Evolutionary conservation across 2,113 vertebrate species (phyloP).

Genomic region (Microcebus lehilahytsara): DNA sequence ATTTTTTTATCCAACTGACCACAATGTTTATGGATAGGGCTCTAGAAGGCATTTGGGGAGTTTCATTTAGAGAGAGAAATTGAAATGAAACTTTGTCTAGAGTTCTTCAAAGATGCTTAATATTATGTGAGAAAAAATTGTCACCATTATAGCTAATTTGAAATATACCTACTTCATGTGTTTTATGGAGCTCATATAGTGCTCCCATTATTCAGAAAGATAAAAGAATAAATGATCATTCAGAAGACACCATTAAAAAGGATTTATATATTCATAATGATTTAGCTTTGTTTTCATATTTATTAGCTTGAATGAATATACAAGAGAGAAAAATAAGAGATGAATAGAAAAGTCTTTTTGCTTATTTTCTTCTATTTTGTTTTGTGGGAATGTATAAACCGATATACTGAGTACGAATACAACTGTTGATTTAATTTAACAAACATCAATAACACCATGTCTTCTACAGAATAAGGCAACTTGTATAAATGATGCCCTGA

Average conservation of each 20-base stretch:
- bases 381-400: background rate
- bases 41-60: background rate
- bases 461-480: background rate
- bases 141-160: constrained; percentile 23
- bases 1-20: background rate
- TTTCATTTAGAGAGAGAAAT: background rate
- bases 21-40: background rate
- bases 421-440: background rate
- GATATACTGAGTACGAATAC: background rate
- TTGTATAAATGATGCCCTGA: background rate
- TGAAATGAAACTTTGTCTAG: constrained; percentile 2
- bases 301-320: constrained; percentile 21
- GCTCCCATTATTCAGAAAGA: constrained; percentile 45
- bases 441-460: background rate
- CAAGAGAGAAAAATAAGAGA: background rate
- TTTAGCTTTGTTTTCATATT: constrained; percentile 35
- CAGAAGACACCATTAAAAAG: constrained; percentile 35
- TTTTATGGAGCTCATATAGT: constrained; percentile 56
- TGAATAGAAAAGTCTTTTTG: background rate
- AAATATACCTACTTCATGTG: constrained; percentile 34
- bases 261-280: constrained; percentile 40
- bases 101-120: background rate
- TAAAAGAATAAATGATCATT: constrained; percentile 24
- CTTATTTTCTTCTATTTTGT: background rate
- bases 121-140: background rate